A percentile compares a stretch with the other conserved stretches of the same genome.
These are phyloP conservation scores for Chelon auratus DNA, from an alignment of 2,797 vertebrate species.

Conservation along the genomic window DNA sequence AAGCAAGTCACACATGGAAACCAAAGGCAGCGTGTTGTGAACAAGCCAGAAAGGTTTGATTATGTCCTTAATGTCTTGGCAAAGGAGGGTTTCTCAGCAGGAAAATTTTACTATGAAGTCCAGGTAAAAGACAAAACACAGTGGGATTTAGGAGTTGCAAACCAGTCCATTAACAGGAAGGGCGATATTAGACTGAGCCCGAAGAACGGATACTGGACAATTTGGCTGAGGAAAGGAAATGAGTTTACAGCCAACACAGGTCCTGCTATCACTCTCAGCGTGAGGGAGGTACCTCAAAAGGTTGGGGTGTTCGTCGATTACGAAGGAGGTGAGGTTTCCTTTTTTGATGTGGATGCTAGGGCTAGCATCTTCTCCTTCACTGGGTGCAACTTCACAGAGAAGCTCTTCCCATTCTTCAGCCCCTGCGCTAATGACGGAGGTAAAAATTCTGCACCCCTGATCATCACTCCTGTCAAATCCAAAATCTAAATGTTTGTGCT, in stretches of 20 bases:
- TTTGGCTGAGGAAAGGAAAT: constrained; percentile 60
- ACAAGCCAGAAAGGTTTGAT: constrained; percentile 59
- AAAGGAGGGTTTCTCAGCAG: constrained; percentile 61
- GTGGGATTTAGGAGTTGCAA: constrained; percentile 72
- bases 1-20: constrained; percentile 58
- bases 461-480: constrained; percentile 62
- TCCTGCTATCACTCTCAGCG: constrained; percentile 21
- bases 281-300: constrained; percentile 56
- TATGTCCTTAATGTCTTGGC: constrained; percentile 59
- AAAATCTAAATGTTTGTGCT: background rate
- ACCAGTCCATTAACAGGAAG: constrained; percentile 68
- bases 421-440: constrained; percentile 37
- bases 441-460: constrained; percentile 60
- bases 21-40: constrained; percentile 6
- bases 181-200: constrained; percentile 63
- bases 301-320: constrained; percentile 72
- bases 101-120: constrained; percentile 72
- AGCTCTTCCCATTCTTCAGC: constrained; percentile 72
- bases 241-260: constrained; percentile 44
- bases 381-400: constrained; percentile 55
- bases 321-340: constrained; percentile 57
- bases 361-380: constrained; percentile 68
- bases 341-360: constrained; percentile 61
- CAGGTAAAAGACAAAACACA: constrained; percentile 66
- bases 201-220: constrained; percentile 68